Percentiles rank a stretch among this genome's conserved stretches.
Conservation (phyloP, 2,113 vertebrate species). For the Paradisaea rubra region DNA sequence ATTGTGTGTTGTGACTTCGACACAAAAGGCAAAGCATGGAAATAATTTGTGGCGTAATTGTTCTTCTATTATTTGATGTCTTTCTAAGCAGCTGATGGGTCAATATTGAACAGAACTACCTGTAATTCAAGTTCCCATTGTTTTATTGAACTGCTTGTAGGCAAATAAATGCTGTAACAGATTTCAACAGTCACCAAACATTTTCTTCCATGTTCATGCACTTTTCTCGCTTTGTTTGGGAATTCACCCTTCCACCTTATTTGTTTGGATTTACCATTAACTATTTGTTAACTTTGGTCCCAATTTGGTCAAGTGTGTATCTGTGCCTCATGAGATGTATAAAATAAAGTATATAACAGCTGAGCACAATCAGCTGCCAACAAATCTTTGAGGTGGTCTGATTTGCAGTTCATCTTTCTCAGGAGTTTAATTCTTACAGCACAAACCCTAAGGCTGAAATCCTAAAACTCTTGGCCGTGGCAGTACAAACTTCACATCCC, state of each 20-base stretch:
- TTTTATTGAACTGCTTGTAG: constrained; percentile 22
- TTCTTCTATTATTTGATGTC: constrained; percentile 35
- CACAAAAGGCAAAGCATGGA: constrained; percentile 28
- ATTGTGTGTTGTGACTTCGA: constrained; percentile 23
- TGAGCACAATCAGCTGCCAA: background rate
- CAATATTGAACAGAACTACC: constrained; percentile 59
- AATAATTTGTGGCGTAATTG: constrained; percentile 1
- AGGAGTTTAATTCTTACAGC: background rate
- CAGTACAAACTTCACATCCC: background rate
- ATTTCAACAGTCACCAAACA: background rate
- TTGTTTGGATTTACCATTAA: background rate
- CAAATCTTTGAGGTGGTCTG: background rate
- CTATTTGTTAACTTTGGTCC: background rate
- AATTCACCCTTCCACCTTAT: background rate
- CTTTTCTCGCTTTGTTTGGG: background rate
- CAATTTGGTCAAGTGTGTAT: background rate
- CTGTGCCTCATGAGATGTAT: rapidly evolving
- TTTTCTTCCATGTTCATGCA: background rate
- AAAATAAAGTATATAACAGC: background rate
- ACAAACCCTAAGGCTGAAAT: background rate
- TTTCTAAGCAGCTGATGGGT: constrained; percentile 28
- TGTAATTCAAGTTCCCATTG: constrained; percentile 54
- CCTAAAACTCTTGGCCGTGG: background rate
- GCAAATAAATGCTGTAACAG: background rate
- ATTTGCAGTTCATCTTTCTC: background rate